Percentiles rank a stretch among this genome's conserved stretches.
These are phyloP conservation scores for Allophyes oxyacanthae DNA, from an alignment of 2,888 invertebrate genomes.

Conservation along the genomic window DNA sequence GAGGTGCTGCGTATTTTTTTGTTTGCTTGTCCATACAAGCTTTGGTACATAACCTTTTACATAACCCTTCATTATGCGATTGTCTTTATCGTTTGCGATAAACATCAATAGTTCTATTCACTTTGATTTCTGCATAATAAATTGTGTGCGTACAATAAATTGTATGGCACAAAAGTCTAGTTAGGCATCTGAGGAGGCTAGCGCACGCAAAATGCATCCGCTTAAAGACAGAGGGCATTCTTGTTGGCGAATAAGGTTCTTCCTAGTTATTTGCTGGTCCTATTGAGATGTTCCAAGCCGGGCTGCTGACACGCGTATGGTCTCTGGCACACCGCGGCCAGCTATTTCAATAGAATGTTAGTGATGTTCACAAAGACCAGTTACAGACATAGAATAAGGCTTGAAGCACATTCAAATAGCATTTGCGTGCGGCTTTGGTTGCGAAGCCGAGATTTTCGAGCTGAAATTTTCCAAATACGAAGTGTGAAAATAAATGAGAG, in stretches of 20 bases:
- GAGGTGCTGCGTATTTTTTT: constrained; percentile 62
- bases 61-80: constrained; percentile 29
- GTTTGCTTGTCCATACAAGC: constrained; percentile 48
- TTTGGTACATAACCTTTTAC: constrained; percentile 42
- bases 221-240: constrained; percentile 71
- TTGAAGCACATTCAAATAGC: constrained; percentile 57
- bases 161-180: constrained; percentile 54
- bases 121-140: constrained; percentile 51
- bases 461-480: constrained; percentile 52
- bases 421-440: constrained; percentile 50
- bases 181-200: constrained; percentile 51
- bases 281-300: constrained; percentile 83
- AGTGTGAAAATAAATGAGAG: constrained; percentile 49
- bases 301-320: constrained; percentile 75
- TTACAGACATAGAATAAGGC: constrained; percentile 61
- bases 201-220: constrained; percentile 64
- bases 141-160: constrained; percentile 54
- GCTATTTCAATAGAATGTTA: constrained; percentile 64
- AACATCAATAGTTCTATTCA: constrained; percentile 54
- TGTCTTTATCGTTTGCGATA: constrained; percentile 49
- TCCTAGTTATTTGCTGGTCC: constrained; percentile 66
- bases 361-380: constrained; percentile 60
- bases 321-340: constrained; percentile 68
- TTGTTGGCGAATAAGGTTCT: constrained; percentile 75
- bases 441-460: constrained; percentile 35